Evolutionary conservation across 2,888 invertebrate genomes (phyloP).

Genomic region (Xestoiulus laeticollis): DNA sequence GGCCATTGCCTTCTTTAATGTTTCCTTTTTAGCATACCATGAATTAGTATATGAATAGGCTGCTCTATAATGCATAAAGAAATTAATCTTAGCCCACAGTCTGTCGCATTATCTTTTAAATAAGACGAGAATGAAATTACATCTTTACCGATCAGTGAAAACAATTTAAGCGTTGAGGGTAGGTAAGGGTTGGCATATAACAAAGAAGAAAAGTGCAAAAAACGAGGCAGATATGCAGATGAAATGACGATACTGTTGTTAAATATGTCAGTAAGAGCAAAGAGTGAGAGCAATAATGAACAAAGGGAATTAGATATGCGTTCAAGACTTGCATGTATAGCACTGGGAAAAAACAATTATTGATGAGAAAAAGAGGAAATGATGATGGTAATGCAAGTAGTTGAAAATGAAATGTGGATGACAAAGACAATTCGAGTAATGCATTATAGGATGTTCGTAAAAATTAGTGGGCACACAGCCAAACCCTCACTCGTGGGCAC

Average conservation of each 20-base stretch:
- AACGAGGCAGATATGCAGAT: not conserved
- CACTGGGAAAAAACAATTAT: not conserved
- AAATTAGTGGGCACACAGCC: slow-evolving; percentile 1
- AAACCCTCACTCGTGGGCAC: not conserved
- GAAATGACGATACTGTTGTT: slow-evolving; percentile 34
- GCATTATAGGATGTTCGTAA: not conserved
- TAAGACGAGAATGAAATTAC: not conserved
- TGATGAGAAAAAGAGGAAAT: slow-evolving; percentile 21
- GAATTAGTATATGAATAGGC: not conserved
- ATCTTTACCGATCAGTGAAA: not conserved
- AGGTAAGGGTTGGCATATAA: not conserved
- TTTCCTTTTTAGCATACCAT: not conserved
- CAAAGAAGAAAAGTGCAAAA: not conserved
- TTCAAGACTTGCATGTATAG: not conserved
- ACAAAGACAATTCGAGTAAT: slow-evolving; percentile 18
- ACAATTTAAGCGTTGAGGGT: not conserved
- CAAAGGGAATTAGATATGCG: slow-evolving; percentile 7
- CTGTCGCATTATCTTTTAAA: slow-evolving; percentile 23
- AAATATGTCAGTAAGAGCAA: slow-evolving; percentile 16
- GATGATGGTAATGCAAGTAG: slow-evolving; percentile 34
- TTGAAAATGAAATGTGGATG: slow-evolving; percentile 29
- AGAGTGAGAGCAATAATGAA: slow-evolving; percentile 20
- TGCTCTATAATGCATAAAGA: not conserved
- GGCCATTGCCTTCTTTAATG: not conserved
- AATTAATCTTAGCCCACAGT: slow-evolving; percentile 22